Conservation (phyloP, 2,797 vertebrate species). For the Coluber constrictor region DNA sequence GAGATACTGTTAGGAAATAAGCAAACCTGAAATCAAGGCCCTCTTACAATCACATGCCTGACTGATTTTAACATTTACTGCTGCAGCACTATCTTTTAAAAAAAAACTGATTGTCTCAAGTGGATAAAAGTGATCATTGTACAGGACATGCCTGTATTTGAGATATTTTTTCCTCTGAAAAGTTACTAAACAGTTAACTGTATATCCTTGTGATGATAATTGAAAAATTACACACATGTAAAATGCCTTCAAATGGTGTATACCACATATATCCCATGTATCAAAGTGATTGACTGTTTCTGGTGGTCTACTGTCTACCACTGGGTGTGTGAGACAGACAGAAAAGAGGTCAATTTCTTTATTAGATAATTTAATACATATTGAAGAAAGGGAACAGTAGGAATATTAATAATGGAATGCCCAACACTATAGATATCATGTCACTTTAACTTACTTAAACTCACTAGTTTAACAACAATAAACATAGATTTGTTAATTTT, state of each 20-base stretch:
- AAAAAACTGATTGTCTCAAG: background rate
- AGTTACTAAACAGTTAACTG: background rate
- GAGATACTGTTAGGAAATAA: background rate
- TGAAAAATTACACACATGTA: background rate
- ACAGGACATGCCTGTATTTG: background rate
- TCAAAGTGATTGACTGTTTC: background rate
- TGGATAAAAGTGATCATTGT: background rate
- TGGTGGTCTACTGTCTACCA: background rate
- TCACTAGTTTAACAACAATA: background rate
- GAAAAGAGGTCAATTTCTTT: background rate
- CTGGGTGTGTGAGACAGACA: too few species aligned
- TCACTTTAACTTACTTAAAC: background rate
- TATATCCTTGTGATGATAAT: background rate
- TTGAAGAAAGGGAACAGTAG: background rate
- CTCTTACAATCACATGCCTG: background rate
- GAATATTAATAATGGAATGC: background rate
- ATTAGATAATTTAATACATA: background rate
- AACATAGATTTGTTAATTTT: background rate
- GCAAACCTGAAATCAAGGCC: background rate
- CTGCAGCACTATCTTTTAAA: background rate
- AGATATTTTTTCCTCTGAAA: background rate
- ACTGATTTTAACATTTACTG: background rate
- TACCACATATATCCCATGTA: background rate
- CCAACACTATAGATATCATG: background rate
- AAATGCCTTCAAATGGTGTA: background rate